Evolutionary conservation across 2,888 invertebrate species (phyloP).

Genomic region (Zeuzera pyrina): DNA sequence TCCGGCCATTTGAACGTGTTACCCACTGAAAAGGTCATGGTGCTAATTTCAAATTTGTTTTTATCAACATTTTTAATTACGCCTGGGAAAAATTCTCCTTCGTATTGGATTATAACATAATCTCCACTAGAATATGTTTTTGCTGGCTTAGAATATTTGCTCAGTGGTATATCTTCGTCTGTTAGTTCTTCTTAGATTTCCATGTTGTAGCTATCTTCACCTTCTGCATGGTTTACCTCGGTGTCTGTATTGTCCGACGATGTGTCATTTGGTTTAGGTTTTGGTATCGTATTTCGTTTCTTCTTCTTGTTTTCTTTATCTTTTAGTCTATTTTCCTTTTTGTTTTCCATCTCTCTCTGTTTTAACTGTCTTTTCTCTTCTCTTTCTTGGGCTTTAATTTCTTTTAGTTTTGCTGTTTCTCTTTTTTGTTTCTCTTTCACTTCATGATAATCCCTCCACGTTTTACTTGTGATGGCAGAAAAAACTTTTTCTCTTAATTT

Average conservation of each 20-base stretch:
- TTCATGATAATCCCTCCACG: too few relatives aligned
- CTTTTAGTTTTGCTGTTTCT: too few relatives aligned
- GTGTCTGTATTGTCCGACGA: constrained; percentile 7
- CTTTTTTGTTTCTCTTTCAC: too few relatives aligned
- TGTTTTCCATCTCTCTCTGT: too few relatives aligned
- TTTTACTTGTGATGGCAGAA: too few relatives aligned
- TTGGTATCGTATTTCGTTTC: constrained; percentile 7
- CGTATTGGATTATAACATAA: constrained; percentile 4
- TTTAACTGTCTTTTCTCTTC: too few relatives aligned
- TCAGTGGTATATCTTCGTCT: constrained; percentile 3
- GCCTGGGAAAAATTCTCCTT: constrained; percentile 5
- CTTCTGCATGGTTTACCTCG: constrained; percentile 9
- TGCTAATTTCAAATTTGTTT: constrained; percentile 6
- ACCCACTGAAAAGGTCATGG: constrained; percentile 8
- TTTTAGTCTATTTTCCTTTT: background rate
- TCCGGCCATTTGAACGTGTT: constrained; percentile 10
- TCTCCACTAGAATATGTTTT: constrained; percentile 1
- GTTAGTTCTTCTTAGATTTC: background rate
- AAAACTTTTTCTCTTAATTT: too few relatives aligned
- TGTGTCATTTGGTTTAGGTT: too few relatives aligned
- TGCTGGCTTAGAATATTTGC: background rate
- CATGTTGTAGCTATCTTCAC: constrained; percentile 9
- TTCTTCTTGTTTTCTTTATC: constrained; percentile 7
- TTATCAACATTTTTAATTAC: constrained; percentile 3
- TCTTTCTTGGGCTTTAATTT: too few relatives aligned